phyloP scores from a whole-genome alignment of 30 jellyfish, hydroid and myxozoan genomes.

The Hydractinia echinata region DNA sequence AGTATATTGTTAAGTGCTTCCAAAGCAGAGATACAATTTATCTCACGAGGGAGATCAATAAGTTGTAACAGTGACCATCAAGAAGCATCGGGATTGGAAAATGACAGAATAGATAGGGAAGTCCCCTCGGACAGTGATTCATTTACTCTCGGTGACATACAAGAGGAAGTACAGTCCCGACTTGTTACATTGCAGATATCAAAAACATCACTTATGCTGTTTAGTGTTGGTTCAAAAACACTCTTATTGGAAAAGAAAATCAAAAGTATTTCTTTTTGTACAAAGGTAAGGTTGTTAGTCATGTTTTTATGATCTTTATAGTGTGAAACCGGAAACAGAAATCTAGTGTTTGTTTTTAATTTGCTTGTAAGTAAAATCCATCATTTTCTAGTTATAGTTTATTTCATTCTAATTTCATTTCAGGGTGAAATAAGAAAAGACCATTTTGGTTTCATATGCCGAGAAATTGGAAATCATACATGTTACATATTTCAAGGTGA shows the following conservation, averaged over 20 bases:
- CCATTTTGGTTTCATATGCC: slow-evolving; percentile 89
- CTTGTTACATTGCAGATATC: slow-evolving; percentile 75
- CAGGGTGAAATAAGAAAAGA: slow-evolving; percentile 83
- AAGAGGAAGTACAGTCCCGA: slow-evolving; percentile 66
- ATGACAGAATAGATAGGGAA: slow-evolving; percentile 11
- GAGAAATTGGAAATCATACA: slow-evolving; percentile 69
- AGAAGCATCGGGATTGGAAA: slow-evolving; percentile 2
- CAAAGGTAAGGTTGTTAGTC: slow-evolving; percentile 47
- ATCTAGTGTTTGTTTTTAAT: too few relatives aligned
- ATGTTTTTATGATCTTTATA: background rate
- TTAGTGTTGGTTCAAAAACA: slow-evolving; percentile 76
- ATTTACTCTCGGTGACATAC: slow-evolving; percentile 25
- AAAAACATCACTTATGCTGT: slow-evolving; percentile 68
- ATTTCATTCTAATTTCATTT: background rate
- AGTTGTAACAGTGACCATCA: slow-evolving; percentile 74
- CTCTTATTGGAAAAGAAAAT: slow-evolving; percentile 75
- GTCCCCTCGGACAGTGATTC: slow-evolving; percentile 22
- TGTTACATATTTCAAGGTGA: slow-evolving; percentile 88
- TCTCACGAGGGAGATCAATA: slow-evolving; percentile 26
- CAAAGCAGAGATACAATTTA: too few relatives aligned
- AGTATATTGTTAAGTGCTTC: too few relatives aligned
- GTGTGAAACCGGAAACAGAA: background rate
- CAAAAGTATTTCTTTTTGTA: slow-evolving; percentile 81
- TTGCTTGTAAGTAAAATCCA: background rate
- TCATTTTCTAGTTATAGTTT: background rate